Evolutionary conservation across 2,113 vertebrate species (phyloP).

Genomic region (Serilophus lunatus): DNA sequence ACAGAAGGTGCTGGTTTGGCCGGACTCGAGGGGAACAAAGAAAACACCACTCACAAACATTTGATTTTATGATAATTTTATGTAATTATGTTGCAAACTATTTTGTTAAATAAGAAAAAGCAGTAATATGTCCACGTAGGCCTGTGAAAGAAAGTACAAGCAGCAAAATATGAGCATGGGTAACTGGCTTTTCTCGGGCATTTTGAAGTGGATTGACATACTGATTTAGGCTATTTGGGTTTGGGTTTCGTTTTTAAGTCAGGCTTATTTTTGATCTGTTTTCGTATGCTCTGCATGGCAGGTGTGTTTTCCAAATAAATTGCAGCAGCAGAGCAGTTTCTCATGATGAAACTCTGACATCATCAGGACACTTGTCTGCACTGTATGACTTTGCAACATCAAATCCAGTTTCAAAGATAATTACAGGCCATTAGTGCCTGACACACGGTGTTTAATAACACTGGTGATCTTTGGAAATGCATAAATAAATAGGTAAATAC

Average conservation of each 20-base stretch:
- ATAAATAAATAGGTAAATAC: slow-evolving; percentile 58
- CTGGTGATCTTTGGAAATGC: slow-evolving; percentile 56
- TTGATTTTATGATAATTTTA: slow-evolving; percentile 5
- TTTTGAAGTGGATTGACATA: not conserved
- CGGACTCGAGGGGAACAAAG: not conserved
- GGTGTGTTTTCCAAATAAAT: slow-evolving; percentile 19
- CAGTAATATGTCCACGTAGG: not conserved
- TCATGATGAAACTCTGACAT: slow-evolving; percentile 15
- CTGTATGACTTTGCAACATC: slow-evolving; percentile 37
- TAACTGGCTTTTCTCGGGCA: not conserved
- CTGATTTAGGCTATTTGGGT: not conserved
- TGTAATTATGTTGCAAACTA: not conserved
- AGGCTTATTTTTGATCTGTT: not conserved
- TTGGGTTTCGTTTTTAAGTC: not conserved
- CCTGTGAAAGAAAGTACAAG: not conserved
- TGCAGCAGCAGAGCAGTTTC: slow-evolving; percentile 12
- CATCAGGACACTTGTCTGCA: slow-evolving; percentile 20
- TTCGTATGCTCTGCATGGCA: not conserved
- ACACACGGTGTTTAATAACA: slow-evolving; percentile 61
- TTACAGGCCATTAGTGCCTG: slow-evolving; percentile 54
- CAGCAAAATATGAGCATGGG: not conserved
- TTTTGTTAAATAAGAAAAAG: not conserved
- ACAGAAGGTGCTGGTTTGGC: not conserved
- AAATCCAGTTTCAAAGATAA: slow-evolving; percentile 45
- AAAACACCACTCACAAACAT: not conserved